Percentiles rank a stretch among this genome's conserved stretches.
Conservation (phyloP, 2,113 vertebrate species). For the Garra rufa region DNA sequence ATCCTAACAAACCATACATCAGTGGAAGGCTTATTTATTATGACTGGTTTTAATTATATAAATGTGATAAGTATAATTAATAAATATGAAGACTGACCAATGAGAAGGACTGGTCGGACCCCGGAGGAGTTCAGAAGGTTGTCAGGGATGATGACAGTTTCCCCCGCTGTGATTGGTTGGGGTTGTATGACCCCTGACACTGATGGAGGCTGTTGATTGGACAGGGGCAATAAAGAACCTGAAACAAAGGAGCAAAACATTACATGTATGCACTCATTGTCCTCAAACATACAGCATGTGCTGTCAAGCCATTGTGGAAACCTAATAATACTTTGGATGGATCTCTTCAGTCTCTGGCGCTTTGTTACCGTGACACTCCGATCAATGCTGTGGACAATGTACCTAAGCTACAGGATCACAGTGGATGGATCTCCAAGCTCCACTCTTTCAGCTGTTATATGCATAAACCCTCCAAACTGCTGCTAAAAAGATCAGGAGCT, state of each 20-base stretch:
- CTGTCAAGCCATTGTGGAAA: not conserved
- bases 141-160: conserved; percentile 96
- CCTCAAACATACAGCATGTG: not conserved
- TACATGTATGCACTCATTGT: not conserved
- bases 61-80: too few species aligned
- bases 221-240: conserved; percentile 84
- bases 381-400: not conserved
- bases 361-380: not conserved
- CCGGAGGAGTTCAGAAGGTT: conserved; percentile 93
- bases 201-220: conserved; percentile 80
- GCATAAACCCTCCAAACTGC: conserved; percentile 35
- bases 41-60: too few species aligned
- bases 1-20: too few species aligned
- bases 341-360: conserved; percentile 5
- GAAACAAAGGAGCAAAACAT: conserved; percentile 38
- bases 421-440: conserved; percentile 8
- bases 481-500: conserved; percentile 49
- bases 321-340: not conserved
- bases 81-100: conserved; percentile 82
- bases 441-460: not conserved
- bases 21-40: too few species aligned
- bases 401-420: not conserved
- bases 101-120: conserved; percentile 95
- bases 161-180: conserved; percentile 89
- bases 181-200: conserved; percentile 90